A percentile compares a stretch with the other conserved stretches of the same genome.
These are phyloP conservation scores for Rhabdomys pumilio DNA, from an alignment of 2,797 vertebrate genomes.

Conservation along the genomic window DNA sequence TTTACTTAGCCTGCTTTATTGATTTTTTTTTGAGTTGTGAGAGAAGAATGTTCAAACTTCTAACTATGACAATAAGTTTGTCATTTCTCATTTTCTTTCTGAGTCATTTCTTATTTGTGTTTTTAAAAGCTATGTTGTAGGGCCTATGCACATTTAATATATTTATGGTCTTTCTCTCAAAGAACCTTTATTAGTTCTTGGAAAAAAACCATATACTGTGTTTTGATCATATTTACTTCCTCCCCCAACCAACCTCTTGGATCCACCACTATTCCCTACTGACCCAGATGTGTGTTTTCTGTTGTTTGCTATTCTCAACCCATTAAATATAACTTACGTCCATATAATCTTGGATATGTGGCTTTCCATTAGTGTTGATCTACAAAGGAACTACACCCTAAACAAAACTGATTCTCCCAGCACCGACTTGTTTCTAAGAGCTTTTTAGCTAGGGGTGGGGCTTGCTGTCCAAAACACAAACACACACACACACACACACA, in stretches of 20 bases:
- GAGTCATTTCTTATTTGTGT: background rate
- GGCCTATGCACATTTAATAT: background rate
- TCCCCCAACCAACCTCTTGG: background rate
- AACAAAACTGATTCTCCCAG: background rate
- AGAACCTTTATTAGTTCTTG: background rate
- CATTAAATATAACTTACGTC: background rate
- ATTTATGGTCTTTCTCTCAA: background rate
- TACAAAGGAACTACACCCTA: background rate
- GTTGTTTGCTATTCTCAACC: background rate
- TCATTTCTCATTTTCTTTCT: conserved; percentile 2
- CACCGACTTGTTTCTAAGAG: background rate
- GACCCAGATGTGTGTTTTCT: background rate
- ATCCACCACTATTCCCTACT: background rate
- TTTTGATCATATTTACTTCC: background rate
- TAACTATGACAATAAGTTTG: background rate
- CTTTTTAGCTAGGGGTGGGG: background rate
- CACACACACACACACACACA: background rate
- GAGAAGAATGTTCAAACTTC: background rate
- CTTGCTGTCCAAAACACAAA: background rate
- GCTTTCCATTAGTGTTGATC: background rate
- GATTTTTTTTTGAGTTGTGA: conserved; percentile 3
- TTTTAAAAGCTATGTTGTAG: background rate
- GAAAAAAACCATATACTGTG: background rate
- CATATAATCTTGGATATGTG: background rate
- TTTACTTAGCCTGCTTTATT: background rate